phyloP scores from a whole-genome alignment of 2,113 vertebrate species.

The Capreolus pygargus region DNA sequence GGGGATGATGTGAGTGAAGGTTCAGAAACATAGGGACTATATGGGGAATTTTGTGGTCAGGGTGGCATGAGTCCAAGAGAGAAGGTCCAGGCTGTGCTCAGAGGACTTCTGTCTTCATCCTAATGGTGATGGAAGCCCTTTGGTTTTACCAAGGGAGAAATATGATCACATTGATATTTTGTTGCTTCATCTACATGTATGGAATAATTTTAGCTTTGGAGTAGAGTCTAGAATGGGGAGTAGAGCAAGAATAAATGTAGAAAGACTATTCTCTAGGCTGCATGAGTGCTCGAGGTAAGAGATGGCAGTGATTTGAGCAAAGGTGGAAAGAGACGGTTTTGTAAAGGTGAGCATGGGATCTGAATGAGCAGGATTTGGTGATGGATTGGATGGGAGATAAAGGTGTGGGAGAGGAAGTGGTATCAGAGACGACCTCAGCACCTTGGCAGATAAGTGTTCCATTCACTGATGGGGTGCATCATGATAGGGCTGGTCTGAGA shows the following conservation, averaged over 20 bases:
- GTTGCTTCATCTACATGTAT: background rate
- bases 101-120: background rate
- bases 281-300: background rate
- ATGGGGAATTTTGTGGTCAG: background rate
- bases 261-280: background rate
- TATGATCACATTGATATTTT: background rate
- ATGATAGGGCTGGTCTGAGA: background rate
- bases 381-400: background rate
- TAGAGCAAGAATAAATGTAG: background rate
- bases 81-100: background rate
- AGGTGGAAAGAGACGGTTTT: background rate
- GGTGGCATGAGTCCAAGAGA: background rate
- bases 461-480: background rate
- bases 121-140: background rate
- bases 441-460: background rate
- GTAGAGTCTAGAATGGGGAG: background rate
- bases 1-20: background rate
- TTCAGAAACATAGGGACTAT: background rate
- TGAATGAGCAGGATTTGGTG: background rate
- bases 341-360: background rate
- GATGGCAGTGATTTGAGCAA: too few species aligned
- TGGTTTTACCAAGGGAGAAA: background rate
- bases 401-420: background rate
- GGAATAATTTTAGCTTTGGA: background rate
- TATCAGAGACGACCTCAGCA: background rate